phyloP scores from a whole-genome alignment of 53 echinoderm and acorn worm species.

The Antedon mediterranea region DNA sequence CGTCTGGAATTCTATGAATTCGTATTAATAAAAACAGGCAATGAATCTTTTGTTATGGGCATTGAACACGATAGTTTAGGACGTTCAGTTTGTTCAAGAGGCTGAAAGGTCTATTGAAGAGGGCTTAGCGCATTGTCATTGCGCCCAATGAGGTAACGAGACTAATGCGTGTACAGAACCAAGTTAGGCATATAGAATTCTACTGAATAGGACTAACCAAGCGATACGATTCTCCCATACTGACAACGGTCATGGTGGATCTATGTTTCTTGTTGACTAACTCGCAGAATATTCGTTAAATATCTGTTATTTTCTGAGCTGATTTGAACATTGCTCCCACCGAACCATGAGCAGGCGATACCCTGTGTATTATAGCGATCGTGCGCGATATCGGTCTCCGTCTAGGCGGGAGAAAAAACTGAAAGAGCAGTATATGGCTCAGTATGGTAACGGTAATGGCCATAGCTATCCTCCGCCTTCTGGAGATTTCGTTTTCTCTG shows the following conservation, averaged over 20 bases:
- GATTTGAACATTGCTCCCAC: background rate
- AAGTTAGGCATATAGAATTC: background rate
- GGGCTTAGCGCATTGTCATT: background rate
- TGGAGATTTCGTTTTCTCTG: background rate
- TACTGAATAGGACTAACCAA: background rate
- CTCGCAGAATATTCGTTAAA: background rate
- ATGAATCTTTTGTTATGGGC: background rate
- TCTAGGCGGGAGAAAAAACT: background rate
- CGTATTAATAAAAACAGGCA: background rate
- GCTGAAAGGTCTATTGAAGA: background rate
- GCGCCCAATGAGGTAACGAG: background rate
- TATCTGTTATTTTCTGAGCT: background rate
- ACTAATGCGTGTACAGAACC: background rate
- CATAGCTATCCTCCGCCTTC: background rate
- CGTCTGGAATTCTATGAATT: background rate
- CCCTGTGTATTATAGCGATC: background rate
- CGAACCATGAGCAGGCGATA: background rate
- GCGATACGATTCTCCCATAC: background rate
- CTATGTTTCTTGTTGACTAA: background rate
- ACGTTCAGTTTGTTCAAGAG: background rate
- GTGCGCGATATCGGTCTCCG: background rate
- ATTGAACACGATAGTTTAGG: background rate
- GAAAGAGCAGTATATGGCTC: background rate
- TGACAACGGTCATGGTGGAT: background rate
- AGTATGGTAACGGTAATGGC: background rate